These are phyloP conservation scores for Craseonycteris thonglongyai DNA, from an alignment of 2,113 vertebrate species.

Conservation along the genomic window DNA sequence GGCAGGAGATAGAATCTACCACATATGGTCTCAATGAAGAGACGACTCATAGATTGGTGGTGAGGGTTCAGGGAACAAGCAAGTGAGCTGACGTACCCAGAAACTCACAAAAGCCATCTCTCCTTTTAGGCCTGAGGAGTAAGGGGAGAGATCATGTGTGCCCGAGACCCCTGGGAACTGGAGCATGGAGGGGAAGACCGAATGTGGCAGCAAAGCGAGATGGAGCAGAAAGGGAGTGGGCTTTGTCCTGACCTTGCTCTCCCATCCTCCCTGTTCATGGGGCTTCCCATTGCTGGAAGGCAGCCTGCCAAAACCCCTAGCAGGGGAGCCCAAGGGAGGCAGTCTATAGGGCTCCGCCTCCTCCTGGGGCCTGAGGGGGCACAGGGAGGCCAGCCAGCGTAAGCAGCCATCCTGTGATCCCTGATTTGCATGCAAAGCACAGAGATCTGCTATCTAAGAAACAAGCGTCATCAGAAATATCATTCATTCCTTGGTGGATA, in stretches of 20 bases:
- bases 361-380: background rate
- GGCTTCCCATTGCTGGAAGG: background rate
- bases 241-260: background rate
- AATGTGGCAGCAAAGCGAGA: background rate
- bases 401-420: background rate
- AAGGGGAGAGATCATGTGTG: background rate
- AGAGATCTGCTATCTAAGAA: background rate
- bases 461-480: background rate
- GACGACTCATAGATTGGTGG: rapidly evolving
- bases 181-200: background rate
- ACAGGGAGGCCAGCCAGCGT: too few relatives aligned
- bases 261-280: background rate
- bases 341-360: background rate
- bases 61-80: background rate
- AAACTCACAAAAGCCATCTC: background rate
- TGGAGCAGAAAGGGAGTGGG: background rate
- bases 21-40: background rate
- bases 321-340: background rate
- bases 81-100: background rate
- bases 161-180: background rate
- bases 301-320: background rate
- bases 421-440: background rate
- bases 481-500: background rate
- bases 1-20: background rate
- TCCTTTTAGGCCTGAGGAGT: background rate